phyloP scores from a whole-genome alignment of 2,888 invertebrate genomes.

The Hipparchia sbordonii region DNA sequence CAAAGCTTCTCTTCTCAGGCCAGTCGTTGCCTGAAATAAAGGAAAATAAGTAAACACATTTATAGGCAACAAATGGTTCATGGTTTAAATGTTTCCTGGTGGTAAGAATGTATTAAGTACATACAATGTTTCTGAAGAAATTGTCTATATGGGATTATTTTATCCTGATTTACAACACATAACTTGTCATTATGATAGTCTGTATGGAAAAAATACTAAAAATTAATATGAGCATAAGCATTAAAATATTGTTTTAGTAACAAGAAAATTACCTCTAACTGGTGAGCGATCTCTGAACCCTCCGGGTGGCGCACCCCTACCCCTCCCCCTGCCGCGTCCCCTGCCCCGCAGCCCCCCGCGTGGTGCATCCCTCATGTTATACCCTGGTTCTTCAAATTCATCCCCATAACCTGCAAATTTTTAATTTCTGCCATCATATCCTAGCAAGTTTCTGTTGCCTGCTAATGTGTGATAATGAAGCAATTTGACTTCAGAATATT shows the following conservation, averaged over 20 bases:
- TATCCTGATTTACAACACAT: too few relatives aligned
- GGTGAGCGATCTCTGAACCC: constrained; percentile 66
- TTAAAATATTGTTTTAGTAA: too few relatives aligned
- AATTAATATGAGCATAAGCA: too few relatives aligned
- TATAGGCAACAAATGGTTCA: too few relatives aligned
- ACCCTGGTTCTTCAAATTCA: constrained; percentile 54
- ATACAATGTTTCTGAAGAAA: too few relatives aligned
- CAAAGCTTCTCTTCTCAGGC: constrained; percentile 60
- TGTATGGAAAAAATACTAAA: too few relatives aligned
- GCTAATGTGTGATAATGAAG: too few relatives aligned
- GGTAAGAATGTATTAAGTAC: too few relatives aligned
- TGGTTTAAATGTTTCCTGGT: too few relatives aligned
- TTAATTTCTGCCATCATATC: neutral
- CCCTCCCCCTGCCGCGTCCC: constrained; percentile 49
- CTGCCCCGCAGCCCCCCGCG: constrained; percentile 45
- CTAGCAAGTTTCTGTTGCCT: neutral
- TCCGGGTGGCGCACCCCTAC: constrained; percentile 45
- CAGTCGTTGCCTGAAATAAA: constrained; percentile 57
- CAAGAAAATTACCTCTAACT: constrained; percentile 41
- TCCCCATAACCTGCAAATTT: constrained; percentile 51
- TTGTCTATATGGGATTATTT: too few relatives aligned
- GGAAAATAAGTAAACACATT: neutral
- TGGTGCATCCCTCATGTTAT: constrained; percentile 32
- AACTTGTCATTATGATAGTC: too few relatives aligned
- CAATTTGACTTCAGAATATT: too few relatives aligned